A percentile compares a stretch with the other conserved stretches of the same genome.
Evolutionary conservation across 53 echinoderm and acorn worm genomes (phyloP).

Genomic region (Apostichopus leukothele): DNA sequence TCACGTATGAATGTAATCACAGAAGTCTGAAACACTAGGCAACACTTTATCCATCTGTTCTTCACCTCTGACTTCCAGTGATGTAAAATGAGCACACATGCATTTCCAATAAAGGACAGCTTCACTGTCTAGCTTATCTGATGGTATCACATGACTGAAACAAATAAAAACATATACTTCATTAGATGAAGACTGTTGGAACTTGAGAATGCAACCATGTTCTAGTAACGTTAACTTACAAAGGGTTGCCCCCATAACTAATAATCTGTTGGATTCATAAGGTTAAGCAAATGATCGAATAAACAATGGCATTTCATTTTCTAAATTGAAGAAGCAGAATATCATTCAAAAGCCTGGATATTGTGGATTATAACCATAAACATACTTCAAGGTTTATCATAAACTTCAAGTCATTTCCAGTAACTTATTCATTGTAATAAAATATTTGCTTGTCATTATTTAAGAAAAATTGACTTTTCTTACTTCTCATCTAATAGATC

Average conservation of each 20-base stretch:
- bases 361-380: background rate
- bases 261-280: too few relatives aligned
- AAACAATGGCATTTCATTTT: too few relatives aligned
- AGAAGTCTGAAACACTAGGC: constrained; percentile 82
- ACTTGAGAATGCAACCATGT: too few relatives aligned
- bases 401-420: too few relatives aligned
- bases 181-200: too few relatives aligned
- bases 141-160: constrained; percentile 69
- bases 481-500: constrained; percentile 91
- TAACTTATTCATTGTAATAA: background rate
- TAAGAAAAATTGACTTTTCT: background rate
- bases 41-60: constrained; percentile 78
- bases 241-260: too few relatives aligned
- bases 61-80: constrained; percentile 65
- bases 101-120: constrained; percentile 91
- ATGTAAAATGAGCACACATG: constrained; percentile 70
- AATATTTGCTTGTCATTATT: background rate
- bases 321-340: background rate
- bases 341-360: background rate
- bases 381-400: too few relatives aligned
- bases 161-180: too few relatives aligned
- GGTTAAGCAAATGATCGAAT: too few relatives aligned
- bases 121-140: constrained; percentile 77
- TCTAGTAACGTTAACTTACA: too few relatives aligned
- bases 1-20: constrained; percentile 81